These are phyloP conservation scores for Sminthurinus signatus DNA, from an alignment of 1,140 invertebrate genomes.

Conservation along the genomic window DNA sequence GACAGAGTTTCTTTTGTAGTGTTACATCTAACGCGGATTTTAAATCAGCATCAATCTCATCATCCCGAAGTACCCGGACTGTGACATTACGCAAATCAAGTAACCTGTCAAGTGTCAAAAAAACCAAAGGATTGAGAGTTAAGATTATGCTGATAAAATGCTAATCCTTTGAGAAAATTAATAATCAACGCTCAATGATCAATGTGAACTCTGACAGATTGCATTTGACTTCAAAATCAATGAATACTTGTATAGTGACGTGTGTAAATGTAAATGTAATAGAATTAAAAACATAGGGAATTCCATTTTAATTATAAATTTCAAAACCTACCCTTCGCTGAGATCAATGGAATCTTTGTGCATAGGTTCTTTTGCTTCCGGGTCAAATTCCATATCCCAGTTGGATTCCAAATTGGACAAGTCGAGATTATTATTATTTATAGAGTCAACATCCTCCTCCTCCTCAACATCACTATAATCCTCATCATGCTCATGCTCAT, in stretches of 20 bases:
- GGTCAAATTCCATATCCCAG: constrained; percentile 3
- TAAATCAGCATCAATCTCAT: constrained; percentile 33
- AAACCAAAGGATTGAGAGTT: too few species aligned
- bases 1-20: constrained; percentile 40
- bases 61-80: constrained; percentile 31
- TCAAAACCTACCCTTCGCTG: constrained; percentile 20
- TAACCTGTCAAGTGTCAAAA: constrained; percentile 5
- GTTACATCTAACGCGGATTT: constrained; percentile 32
- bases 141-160: too few species aligned
- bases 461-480: too few species aligned
- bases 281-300: too few species aligned
- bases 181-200: too few species aligned
- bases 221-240: too few species aligned
- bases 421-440: neutral
- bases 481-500: neutral
- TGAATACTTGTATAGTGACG: too few species aligned
- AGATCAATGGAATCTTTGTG: constrained; percentile 19
- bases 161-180: too few species aligned
- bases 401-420: neutral
- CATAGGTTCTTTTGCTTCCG: neutral
- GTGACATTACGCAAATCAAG: constrained; percentile 38
- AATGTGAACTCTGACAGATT: too few species aligned
- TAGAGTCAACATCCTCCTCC: too few species aligned
- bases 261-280: too few species aligned
- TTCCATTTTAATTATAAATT: too few species aligned